Evolutionary conservation across 2,888 invertebrate genomes (phyloP).

Genomic region (Chironomus tentans): DNA sequence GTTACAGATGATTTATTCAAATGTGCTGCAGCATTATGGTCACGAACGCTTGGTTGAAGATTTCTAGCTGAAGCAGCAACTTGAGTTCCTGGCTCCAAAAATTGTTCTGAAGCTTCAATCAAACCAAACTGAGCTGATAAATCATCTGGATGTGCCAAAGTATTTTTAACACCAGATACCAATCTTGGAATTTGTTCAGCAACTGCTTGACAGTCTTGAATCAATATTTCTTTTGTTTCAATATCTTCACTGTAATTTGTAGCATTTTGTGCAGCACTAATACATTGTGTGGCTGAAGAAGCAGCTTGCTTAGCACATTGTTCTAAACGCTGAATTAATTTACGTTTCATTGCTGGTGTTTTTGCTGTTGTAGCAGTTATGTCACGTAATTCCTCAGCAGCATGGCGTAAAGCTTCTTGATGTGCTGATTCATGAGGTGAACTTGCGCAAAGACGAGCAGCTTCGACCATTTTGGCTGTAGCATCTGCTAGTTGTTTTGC

Average conservation of each 20-base stretch:
- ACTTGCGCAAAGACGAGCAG: slow-evolving; percentile 85
- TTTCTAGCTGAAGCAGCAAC: slow-evolving; percentile 69
- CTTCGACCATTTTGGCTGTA: slow-evolving; percentile 94
- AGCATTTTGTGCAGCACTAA: slow-evolving; percentile 79
- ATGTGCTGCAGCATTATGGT: slow-evolving; percentile 66
- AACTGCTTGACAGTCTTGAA: slow-evolving; percentile 63
- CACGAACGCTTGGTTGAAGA: slow-evolving; percentile 72
- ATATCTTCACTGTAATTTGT: slow-evolving; percentile 53
- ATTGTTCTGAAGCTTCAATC: slow-evolving; percentile 74
- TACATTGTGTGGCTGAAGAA: slow-evolving; percentile 81
- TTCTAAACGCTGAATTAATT: slow-evolving; percentile 57
- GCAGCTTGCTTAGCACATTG: slow-evolving; percentile 77
- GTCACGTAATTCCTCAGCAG: slow-evolving; percentile 87
- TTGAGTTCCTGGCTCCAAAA: slow-evolving; percentile 64
- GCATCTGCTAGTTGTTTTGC: slow-evolving; percentile 94
- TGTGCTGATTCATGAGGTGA: slow-evolving; percentile 72
- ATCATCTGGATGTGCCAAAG: slow-evolving; percentile 58
- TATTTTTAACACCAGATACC: slow-evolving; percentile 67
- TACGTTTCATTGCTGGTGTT: slow-evolving; percentile 62
- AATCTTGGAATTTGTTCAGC: slow-evolving; percentile 72
- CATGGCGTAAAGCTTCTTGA: slow-evolving; percentile 74
- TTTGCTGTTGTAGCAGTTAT: slow-evolving; percentile 80
- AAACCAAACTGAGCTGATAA: slow-evolving; percentile 69
- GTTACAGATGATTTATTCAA: slow-evolving; percentile 44
- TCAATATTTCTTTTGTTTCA: slow-evolving; percentile 57